Percentiles rank a stretch among this genome's conserved stretches.
Evolutionary conservation across 2,888 invertebrate species (phyloP).

Genomic region (Boloria selene): DNA sequence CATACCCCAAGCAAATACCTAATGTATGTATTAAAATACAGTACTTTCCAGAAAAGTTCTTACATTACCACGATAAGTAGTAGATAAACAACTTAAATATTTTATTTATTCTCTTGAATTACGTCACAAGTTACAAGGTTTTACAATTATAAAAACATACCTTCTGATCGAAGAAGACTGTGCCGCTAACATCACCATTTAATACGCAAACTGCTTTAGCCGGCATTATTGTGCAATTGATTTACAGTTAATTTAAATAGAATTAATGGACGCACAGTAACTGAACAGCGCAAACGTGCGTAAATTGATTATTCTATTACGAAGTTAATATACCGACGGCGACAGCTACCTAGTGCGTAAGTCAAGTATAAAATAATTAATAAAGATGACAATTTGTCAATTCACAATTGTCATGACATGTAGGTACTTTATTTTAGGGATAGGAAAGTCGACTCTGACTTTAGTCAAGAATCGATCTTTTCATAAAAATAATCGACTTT

Average conservation of each 20-base stretch:
- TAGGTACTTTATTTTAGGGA: too few species aligned
- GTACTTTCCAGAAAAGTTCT: neutral
- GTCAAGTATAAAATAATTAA: too few species aligned
- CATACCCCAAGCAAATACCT: too few species aligned
- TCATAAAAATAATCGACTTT: too few species aligned
- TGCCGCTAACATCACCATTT: conserved; percentile 92
- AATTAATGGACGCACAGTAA: neutral
- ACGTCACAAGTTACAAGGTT: conserved; percentile 38
- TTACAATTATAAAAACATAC: conserved; percentile 63
- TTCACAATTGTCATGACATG: conserved; percentile 10
- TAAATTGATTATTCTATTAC: neutral
- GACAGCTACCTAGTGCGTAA: too few species aligned
- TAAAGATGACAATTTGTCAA: neutral
- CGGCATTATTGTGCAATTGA: conserved; percentile 70
- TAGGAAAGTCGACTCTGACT: too few species aligned
- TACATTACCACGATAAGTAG: neutral
- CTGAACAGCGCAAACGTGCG: neutral
- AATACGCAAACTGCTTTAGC: conserved; percentile 93
- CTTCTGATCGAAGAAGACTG: conserved; percentile 90
- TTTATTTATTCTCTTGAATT: conserved; percentile 4
- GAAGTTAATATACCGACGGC: too few species aligned
- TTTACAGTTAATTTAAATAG: neutral
- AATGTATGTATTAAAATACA: neutral
- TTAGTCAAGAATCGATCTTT: too few species aligned
- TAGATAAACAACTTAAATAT: conserved; percentile 8